phyloP scores from a whole-genome alignment of 2,797 vertebrate species.

The Urophycis tenuis region DNA sequence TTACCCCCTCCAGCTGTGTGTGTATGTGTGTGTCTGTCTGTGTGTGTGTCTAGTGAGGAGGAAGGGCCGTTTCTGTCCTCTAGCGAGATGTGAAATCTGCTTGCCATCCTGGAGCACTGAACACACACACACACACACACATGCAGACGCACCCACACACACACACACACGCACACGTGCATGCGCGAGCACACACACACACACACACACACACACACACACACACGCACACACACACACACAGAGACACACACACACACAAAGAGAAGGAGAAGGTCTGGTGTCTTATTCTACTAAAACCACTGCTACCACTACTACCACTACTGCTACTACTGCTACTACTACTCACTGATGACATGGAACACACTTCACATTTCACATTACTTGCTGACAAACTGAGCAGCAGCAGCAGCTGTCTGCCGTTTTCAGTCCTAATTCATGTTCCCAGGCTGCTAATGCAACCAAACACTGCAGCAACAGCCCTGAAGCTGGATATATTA shows the following conservation, averaged over 20 bases:
- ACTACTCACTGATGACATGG: constrained; percentile 1
- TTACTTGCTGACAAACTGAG: background rate
- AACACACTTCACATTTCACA: background rate
- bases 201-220: background rate
- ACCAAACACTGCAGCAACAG: background rate
- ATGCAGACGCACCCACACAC: background rate
- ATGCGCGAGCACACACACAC: background rate
- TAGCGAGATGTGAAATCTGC: constrained; percentile 1
- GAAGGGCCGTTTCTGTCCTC: constrained; percentile 1
- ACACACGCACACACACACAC: background rate
- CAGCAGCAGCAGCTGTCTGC: constrained; percentile 2
- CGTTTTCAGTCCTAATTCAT: background rate
- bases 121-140: background rate
- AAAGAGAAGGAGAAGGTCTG: background rate
- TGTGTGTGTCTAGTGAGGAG: background rate
- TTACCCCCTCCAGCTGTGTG: background rate
- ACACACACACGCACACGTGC: background rate
- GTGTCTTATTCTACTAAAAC: background rate
- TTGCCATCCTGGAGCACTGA: background rate
- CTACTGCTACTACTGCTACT: background rate
- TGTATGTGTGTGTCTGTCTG: constrained; percentile 1
- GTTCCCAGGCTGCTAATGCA: constrained; percentile 4
- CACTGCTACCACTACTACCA: background rate
- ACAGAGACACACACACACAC: background rate
- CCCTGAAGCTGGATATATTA: constrained; percentile 1